Percentiles rank a stretch among this genome's conserved stretches.
phyloP scores from a whole-genome alignment of 1,140 invertebrate genomes.

The Drosophila kikkawai region DNA sequence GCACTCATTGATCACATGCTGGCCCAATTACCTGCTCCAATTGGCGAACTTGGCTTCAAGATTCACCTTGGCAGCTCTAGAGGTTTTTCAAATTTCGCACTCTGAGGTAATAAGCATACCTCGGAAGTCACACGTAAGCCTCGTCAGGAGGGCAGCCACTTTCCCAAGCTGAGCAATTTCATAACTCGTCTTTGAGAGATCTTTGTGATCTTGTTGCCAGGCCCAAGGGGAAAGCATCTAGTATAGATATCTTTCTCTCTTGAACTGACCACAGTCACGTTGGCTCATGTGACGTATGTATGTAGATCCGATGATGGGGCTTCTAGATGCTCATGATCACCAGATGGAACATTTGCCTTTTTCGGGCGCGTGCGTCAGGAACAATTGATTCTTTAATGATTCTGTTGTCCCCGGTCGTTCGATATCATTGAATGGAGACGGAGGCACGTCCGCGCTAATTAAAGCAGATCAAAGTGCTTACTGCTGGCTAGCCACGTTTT shows the following conservation, averaged over 20 bases:
- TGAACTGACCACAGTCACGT: constrained; percentile 77
- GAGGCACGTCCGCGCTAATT: constrained; percentile 75
- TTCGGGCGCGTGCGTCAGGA: constrained; percentile 51
- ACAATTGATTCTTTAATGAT: constrained; percentile 70
- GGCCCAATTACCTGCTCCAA: constrained; percentile 39
- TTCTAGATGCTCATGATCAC: constrained; percentile 23
- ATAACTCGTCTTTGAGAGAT: constrained; percentile 29
- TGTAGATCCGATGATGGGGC: constrained; percentile 13
- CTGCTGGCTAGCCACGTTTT: constrained; percentile 51
- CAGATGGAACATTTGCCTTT: constrained; percentile 3
- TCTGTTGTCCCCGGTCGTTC: constrained; percentile 59
- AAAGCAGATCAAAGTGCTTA: constrained; percentile 44
- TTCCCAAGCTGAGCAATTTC: constrained; percentile 39
- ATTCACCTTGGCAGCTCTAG: constrained; percentile 46
- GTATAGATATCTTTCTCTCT: constrained; percentile 29
- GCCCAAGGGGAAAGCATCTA: constrained; percentile 15
- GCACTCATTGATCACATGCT: constrained; percentile 41
- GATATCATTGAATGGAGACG: constrained; percentile 55
- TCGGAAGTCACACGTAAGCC: constrained; percentile 34
- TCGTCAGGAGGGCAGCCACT: constrained; percentile 14
- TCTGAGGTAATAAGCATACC: constrained; percentile 24
- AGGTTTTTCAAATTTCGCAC: constrained; percentile 45
- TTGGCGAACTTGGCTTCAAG: constrained; percentile 3
- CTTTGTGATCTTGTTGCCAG: constrained; percentile 58
- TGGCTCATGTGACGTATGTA: constrained; percentile 36